phyloP scores from a whole-genome alignment of 2,888 invertebrate genomes.

The Xanthia icteritia region DNA sequence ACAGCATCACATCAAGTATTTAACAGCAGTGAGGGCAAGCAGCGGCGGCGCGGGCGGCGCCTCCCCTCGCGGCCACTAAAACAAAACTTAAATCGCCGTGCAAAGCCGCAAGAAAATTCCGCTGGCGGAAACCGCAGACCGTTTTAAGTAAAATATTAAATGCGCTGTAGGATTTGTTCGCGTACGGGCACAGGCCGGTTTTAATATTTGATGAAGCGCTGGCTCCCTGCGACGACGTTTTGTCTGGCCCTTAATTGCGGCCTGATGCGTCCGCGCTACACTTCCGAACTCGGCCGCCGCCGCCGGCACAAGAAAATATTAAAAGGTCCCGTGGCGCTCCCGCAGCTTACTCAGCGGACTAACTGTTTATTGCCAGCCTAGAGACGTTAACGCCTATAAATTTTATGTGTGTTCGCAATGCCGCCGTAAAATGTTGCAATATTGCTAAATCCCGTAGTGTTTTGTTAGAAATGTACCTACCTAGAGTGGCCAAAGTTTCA shows the following conservation, averaged over 20 bases:
- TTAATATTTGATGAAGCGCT: slow-evolving; percentile 87
- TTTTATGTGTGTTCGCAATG: slow-evolving; percentile 86
- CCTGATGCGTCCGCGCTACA: slow-evolving; percentile 77
- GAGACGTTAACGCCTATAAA: slow-evolving; percentile 87
- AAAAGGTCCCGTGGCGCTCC: slow-evolving; percentile 78
- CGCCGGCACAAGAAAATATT: slow-evolving; percentile 77
- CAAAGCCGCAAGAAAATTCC: slow-evolving; percentile 83
- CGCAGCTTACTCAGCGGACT: slow-evolving; percentile 77
- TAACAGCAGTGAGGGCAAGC: slow-evolving; percentile 73
- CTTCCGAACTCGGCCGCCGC: slow-evolving; percentile 63
- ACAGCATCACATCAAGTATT: slow-evolving; percentile 80
- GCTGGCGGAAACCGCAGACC: slow-evolving; percentile 83
- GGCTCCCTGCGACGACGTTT: slow-evolving; percentile 79
- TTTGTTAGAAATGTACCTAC: slow-evolving; percentile 63
- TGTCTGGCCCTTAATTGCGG: slow-evolving; percentile 85
- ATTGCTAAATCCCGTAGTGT: slow-evolving; percentile 84
- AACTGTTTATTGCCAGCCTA: slow-evolving; percentile 86
- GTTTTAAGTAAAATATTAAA: slow-evolving; percentile 89
- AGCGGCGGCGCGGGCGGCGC: slow-evolving; percentile 60
- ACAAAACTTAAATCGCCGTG: slow-evolving; percentile 84
- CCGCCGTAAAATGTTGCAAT: slow-evolving; percentile 87
- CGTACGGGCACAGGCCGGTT: slow-evolving; percentile 76
- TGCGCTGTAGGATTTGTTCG: slow-evolving; percentile 84
- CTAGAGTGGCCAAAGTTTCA: not conserved
- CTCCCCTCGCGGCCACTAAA: slow-evolving; percentile 77